Percentiles rank a stretch among this genome's conserved stretches.
phyloP scores from a whole-genome alignment of 2,888 invertebrate genomes.

The Sinotaia quadrata region DNA sequence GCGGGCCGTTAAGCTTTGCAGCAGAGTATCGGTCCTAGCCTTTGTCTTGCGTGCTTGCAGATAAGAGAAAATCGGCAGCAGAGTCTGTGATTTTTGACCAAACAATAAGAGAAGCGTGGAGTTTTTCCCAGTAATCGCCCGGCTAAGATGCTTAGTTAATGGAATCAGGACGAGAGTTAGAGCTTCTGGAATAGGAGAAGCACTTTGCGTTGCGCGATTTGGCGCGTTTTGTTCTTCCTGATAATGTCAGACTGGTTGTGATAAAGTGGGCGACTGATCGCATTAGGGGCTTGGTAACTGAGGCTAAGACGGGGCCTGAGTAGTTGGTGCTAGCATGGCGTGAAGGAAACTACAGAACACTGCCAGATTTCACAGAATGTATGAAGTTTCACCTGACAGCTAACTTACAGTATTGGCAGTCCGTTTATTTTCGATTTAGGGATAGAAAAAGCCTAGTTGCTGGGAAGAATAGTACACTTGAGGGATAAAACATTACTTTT shows the following conservation, averaged over 20 bases:
- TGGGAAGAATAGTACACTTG: too few species aligned
- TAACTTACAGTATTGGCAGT: too few species aligned
- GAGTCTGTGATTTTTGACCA: conserved; percentile 25
- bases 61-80: conserved; percentile 25
- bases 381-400: too few species aligned
- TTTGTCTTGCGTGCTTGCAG: conserved; percentile 28
- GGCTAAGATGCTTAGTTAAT: conserved; percentile 29
- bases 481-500: too few species aligned
- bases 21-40: too few species aligned
- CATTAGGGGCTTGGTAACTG: conserved; percentile 11
- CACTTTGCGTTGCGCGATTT: neutral
- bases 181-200: neutral
- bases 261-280: conserved; percentile 28
- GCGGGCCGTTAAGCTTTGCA: too few species aligned
- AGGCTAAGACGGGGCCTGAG: conserved; percentile 8
- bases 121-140: conserved; percentile 18
- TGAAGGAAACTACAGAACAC: too few species aligned
- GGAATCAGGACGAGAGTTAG: conserved; percentile 3
- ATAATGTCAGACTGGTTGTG: conserved; percentile 28
- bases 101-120: conserved; percentile 25
- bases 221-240: conserved; percentile 23
- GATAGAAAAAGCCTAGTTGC: too few species aligned
- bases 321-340: too few species aligned
- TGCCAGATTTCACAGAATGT: too few species aligned
- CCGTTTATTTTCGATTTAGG: too few species aligned